Evolutionary conservation across 1,140 invertebrate species (phyloP).

Genomic region (Cyphomyrmex costatus): DNA sequence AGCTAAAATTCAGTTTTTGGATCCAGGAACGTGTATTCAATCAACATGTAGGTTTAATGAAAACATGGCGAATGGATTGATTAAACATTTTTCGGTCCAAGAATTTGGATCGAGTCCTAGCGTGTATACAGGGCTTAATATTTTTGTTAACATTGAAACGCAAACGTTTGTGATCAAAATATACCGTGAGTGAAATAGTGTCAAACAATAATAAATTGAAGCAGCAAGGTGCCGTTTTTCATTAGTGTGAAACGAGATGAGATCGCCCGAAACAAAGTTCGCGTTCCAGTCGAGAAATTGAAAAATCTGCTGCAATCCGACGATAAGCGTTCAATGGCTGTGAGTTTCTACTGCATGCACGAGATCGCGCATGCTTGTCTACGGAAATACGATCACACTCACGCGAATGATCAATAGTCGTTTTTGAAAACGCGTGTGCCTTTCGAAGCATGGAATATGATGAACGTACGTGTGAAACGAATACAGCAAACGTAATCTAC

Average conservation of each 20-base stretch:
- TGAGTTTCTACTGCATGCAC: background rate
- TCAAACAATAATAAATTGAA: slow-evolving; percentile 44
- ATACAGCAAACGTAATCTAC: slow-evolving; percentile 7
- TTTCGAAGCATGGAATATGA: slow-evolving; percentile 12
- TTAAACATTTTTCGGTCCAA: too few species aligned
- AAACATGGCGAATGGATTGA: too few species aligned
- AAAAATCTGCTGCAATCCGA: background rate
- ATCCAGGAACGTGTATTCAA: too few species aligned
- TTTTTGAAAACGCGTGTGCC: slow-evolving; percentile 29
- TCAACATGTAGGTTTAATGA: too few species aligned
- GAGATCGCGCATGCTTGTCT: background rate
- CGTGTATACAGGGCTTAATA: too few species aligned
- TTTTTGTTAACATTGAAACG: slow-evolving; percentile 47
- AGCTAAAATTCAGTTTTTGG: too few species aligned
- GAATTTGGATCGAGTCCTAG: too few species aligned
- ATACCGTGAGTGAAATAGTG: background rate
- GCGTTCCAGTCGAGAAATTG: slow-evolving; percentile 14
- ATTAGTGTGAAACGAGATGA: slow-evolving; percentile 8
- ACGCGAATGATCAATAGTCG: background rate
- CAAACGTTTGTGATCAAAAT: background rate
- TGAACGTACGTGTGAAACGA: background rate
- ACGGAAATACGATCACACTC: slow-evolving; percentile 1
- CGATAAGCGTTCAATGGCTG: background rate
- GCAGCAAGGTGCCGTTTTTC: background rate
- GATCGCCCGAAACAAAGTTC: background rate